Base-by-base conservation (phyloP, 2,797 vertebrate genomes). In the Limnodromus scolopaceus region DNA sequence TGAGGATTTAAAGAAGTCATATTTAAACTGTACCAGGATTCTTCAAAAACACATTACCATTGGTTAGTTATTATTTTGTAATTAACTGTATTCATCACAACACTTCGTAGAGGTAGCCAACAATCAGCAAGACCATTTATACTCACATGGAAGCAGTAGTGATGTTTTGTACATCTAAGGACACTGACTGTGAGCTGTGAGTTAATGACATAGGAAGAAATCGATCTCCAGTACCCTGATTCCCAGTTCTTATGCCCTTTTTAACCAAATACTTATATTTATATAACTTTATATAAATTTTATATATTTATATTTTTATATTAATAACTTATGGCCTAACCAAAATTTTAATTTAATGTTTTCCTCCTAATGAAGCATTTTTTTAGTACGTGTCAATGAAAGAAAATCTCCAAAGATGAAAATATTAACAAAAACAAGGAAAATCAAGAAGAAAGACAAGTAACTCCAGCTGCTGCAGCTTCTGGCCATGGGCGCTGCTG, bases 41-140 rank as follows among this genome's bases (percentile, higher is more conserved):
- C 54, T 86, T 84, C 20, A 84, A 85, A 91, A 89, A 34, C n/a
- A 15, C 7, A 72, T 92, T 88, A 72, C 10, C 14, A 61, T 78
- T 80, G 78, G 61, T 27, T 75, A 76, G 79, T 58, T 91, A 81
- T 65, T 86, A 78, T 63, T 91, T 78, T 86, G 49, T 72, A 89
- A 93, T 93, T 91, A 93, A 14, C 65, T 84, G 28, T 17, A 86
- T 90, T 92, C 72, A 79, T 76, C 83, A 36, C n/a, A 92, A 63
- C 19, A 61, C n/a, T 78, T 91, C 34, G 45, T 1, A 70, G 39
- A 86, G 16, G 39, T 32, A 71, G 22, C 22, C 49, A 92, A 38
- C 1, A 1, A 92, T 34, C 82, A 84, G 24, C 32, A 89, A 65
- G 54, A 39, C 19, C 46, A 77, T 55, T 72, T 54, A 87, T 39